Evolutionary conservation across 2,888 invertebrate species (phyloP).

Genomic region (Agrochola litura): DNA sequence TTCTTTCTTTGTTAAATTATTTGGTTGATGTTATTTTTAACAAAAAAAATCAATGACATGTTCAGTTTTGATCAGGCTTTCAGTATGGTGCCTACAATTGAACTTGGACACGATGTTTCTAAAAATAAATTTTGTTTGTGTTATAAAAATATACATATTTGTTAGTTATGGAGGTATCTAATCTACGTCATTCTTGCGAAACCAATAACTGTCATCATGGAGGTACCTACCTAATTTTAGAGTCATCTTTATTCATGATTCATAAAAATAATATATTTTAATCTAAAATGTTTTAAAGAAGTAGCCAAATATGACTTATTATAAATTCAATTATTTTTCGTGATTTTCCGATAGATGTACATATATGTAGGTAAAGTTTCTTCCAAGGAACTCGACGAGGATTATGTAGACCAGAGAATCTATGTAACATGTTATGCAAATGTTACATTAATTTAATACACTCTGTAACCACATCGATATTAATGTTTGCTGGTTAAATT

Average conservation of each 20-base stretch:
- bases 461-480: neutral
- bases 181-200: conserved; percentile 12
- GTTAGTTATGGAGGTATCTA: no score
- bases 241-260: neutral
- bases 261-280: neutral
- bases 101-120: no score
- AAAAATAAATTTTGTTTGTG: neutral
- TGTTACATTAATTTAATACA: conserved; percentile 25
- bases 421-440: conserved; percentile 52
- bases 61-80: neutral
- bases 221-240: neutral
- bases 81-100: neutral
- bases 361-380: no score
- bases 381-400: conserved; percentile 6
- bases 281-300: neutral
- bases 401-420: conserved; percentile 13
- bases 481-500: conserved; percentile 10
- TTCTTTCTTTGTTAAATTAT: neutral
- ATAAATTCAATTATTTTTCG: conserved; percentile 10
- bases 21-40: neutral
- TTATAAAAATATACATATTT: neutral
- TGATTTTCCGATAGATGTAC: conserved; percentile 5
- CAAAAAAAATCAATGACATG: neutral
- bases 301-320: neutral
- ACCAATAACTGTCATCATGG: neutral